Base-by-base conservation (phyloP, 2,797 vertebrate genomes). In the Thaleichthys pacificus region DNA sequence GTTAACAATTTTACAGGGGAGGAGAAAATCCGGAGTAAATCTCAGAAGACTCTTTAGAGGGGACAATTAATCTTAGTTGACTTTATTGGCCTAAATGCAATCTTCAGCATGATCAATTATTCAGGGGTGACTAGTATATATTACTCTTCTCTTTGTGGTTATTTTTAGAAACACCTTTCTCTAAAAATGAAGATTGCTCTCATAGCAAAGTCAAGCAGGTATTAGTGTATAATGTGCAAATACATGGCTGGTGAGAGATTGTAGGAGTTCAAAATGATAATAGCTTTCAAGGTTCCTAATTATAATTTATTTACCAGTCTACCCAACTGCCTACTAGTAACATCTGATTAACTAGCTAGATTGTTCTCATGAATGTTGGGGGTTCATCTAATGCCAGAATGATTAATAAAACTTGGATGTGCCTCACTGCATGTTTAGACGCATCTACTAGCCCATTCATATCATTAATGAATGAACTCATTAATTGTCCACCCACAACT, bases 341-440 rank as follows among this genome's bases (percentile, higher is more conserved):
- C 62, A 38, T 22, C 65, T 79, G 81, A 87, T 85, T 83, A 78
- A 86, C 79, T 77, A 71, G 80, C 74, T 74, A 80, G 70, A 73
- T 73, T 70, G 66, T 71, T 64, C 65, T 85, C 85, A 87, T 88
- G 70, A 87, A 83, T 83, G 80, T 72, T 14, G 35, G 68, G 78
- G 79, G 81, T 88, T 82, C 82, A 87, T 87, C 82, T 86, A 77
- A 88, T 84, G 80, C 84, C 22, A 73, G 57, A 54, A 75, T 90
- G 81, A 91, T 89, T 85, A 87, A 89, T 88, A 87, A 79, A 84
- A 64, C 79, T 66, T 49, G 21, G 35, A 76, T 32, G 42, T 42
- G 71, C 76, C 77, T 80, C 60, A 57, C 3, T 79, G 74, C 80
- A 80, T 80, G 77, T 80, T 78, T 87, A 87, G 74, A 87, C 73